Conservation (phyloP, 2,113 vertebrate genomes). For the Menura novaehollandiae region DNA sequence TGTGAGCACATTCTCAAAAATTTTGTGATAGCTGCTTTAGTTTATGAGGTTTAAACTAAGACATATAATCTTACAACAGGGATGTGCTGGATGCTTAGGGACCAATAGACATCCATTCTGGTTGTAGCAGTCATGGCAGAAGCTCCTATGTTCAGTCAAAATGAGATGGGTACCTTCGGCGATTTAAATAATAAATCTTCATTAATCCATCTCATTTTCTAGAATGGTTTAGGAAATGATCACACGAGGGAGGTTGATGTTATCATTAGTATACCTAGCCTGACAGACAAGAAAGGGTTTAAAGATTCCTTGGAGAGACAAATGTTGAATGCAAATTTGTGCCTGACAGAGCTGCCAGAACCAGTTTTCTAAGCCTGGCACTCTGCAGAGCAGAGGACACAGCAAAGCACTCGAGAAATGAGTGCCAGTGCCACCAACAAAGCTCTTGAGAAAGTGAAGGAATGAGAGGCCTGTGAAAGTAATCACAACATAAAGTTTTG, state of each 20-base stretch:
- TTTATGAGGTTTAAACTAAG: neutral
- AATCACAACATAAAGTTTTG: neutral
- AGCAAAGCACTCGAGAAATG: neutral
- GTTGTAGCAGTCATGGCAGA: neutral
- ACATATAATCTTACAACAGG: neutral
- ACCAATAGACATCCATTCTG: neutral
- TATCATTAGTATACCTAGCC: conserved; percentile 33
- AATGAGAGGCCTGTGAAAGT: neutral
- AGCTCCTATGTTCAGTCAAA: neutral
- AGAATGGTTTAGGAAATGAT: conserved; percentile 49
- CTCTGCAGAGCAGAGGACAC: neutral
- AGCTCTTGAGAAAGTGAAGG: neutral
- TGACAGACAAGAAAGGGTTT: conserved; percentile 45
- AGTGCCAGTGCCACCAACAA: neutral
- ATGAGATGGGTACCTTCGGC: neutral
- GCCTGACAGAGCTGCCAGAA: conserved; percentile 2
- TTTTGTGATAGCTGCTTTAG: neutral
- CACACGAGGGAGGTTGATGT: conserved; percentile 38
- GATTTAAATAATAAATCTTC: conserved; percentile 50
- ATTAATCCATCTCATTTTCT: conserved; percentile 59
- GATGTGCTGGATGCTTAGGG: neutral
- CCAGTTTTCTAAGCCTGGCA: neutral
- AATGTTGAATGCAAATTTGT: conserved; percentile 36
- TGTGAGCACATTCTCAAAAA: neutral
- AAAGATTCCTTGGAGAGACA: conserved; percentile 18